Evolutionary conservation across 2,797 vertebrate genomes (phyloP).

Genomic region (Sparidentex hasta): DNA sequence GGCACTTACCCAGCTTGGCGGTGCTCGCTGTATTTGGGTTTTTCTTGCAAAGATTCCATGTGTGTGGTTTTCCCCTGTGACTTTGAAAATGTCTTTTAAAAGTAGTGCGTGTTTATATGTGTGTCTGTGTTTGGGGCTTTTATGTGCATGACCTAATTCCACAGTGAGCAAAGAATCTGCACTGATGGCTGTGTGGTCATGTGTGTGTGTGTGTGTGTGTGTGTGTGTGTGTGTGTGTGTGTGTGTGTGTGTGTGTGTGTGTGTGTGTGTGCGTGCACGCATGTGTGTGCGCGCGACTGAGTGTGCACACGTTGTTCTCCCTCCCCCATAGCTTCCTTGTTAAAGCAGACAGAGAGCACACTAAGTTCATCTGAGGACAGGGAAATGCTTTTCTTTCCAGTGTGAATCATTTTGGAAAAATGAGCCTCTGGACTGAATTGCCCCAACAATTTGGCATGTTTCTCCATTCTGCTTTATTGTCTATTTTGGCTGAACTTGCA

Average conservation of each 20-base stretch:
- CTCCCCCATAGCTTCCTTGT: constrained; percentile 79
- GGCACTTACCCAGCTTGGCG: constrained; percentile 19
- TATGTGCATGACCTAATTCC: constrained; percentile 80
- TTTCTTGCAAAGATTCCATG: constrained; percentile 40
- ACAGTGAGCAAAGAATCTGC: constrained; percentile 72
- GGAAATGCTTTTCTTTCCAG: constrained; percentile 89
- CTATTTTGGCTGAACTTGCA: constrained; percentile 95
- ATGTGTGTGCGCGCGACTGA: constrained; percentile 40
- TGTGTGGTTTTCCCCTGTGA: constrained; percentile 49
- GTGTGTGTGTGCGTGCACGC: constrained; percentile 38
- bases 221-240: too few species aligned
- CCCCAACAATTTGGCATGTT: constrained; percentile 92
- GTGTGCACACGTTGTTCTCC: constrained; percentile 46
- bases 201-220: constrained; percentile 52
- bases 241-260: too few species aligned
- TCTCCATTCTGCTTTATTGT: constrained; percentile 93
- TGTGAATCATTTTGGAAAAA: constrained; percentile 92
- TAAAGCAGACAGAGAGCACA: constrained; percentile 82
- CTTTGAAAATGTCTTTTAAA: constrained; percentile 60
- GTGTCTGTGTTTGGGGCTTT: constrained; percentile 72
- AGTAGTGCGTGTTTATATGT: constrained; percentile 65
- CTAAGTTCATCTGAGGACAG: constrained; percentile 93
- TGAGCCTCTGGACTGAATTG: constrained; percentile 90
- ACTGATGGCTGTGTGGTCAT: constrained; percentile 67
- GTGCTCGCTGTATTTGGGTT: constrained; percentile 24